Percentiles rank a stretch among this genome's conserved stretches.
Conservation (phyloP, 2,113 vertebrate genomes). For the Australoheros scitulus region DNA sequence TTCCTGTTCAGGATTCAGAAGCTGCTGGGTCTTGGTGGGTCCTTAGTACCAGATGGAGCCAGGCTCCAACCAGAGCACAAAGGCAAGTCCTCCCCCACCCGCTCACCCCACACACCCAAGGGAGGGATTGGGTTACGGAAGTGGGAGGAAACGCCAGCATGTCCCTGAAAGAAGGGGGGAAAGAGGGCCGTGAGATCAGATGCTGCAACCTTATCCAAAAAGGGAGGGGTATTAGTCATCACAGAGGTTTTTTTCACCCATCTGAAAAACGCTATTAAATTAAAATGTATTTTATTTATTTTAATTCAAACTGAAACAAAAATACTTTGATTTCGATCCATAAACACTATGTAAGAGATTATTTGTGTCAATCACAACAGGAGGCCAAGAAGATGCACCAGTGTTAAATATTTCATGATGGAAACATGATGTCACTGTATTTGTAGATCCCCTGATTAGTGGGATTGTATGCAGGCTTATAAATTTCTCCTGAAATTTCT, state of each 20-base stretch:
- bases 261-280: not conserved
- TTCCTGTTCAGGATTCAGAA: constrained; percentile 20
- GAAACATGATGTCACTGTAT: constrained; percentile 31
- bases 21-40: constrained; percentile 42
- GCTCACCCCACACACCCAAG: constrained; percentile 39
- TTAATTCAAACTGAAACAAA: not conserved
- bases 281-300: not conserved
- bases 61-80: constrained; percentile 65
- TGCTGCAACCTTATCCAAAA: constrained; percentile 33
- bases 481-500: constrained; percentile 76
- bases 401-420: constrained; percentile 51
- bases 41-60: constrained; percentile 71
- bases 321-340: constrained; percentile 10
- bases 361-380: constrained; percentile 19
- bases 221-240: not conserved
- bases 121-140: constrained; percentile 54
- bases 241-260: not conserved
- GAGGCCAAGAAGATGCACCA: not conserved
- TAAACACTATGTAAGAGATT: not conserved
- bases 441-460: constrained; percentile 79
- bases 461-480: constrained; percentile 77
- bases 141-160: constrained; percentile 6
- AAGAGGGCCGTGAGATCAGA: constrained; percentile 12
- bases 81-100: constrained; percentile 27
- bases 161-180: not conserved